phyloP scores from a whole-genome alignment of 2,888 invertebrate species.

The Lamellibrachia columna region DNA sequence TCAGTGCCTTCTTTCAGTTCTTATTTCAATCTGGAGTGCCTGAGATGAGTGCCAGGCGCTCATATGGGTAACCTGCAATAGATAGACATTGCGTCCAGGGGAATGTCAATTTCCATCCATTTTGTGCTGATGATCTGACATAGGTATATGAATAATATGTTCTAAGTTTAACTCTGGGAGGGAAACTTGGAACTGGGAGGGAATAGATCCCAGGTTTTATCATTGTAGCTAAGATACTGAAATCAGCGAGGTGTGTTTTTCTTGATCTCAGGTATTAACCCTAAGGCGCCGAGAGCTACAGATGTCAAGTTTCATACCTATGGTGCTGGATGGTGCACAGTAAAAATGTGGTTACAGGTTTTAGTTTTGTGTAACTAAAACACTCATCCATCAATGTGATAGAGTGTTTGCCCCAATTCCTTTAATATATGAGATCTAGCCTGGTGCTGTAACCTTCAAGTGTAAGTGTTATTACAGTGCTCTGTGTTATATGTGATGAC shows the following conservation, averaged over 20 bases:
- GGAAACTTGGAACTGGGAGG: neutral
- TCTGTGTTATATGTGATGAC: neutral
- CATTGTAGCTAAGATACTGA: neutral
- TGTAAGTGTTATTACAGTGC: neutral
- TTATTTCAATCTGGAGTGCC: neutral
- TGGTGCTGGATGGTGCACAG: neutral
- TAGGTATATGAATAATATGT: neutral
- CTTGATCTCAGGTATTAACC: neutral
- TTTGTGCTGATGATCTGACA: neutral
- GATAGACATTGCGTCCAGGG: neutral
- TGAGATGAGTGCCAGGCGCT: neutral
- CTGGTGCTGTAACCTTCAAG: neutral
- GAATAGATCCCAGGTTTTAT: neutral
- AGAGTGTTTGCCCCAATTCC: neutral
- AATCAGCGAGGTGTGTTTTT: neutral
- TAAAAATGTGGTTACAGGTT: neutral
- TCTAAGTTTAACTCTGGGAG: neutral
- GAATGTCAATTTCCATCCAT: neutral
- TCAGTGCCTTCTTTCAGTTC: neutral
- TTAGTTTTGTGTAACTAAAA: neutral
- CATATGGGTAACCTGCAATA: neutral
- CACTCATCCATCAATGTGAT: neutral
- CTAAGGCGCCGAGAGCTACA: neutral
- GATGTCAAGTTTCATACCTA: neutral
- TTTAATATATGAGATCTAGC: neutral